phyloP scores from a whole-genome alignment of 2,797 vertebrate genomes.

The Kryptolebias ocellatus region DNA sequence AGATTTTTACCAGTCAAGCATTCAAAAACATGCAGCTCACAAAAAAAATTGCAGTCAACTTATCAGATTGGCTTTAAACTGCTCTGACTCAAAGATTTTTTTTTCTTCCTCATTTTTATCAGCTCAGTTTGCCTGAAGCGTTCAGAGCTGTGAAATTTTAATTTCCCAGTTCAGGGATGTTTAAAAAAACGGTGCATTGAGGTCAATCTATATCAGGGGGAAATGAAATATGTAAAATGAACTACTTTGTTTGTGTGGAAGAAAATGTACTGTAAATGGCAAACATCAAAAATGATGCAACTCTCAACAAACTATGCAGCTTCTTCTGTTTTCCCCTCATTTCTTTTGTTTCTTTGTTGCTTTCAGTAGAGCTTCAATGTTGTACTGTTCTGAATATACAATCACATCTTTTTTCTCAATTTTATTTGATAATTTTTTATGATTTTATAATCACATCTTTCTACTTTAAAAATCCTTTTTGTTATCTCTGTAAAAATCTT shows the following conservation, averaged over 20 bases:
- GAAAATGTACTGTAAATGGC: conserved; percentile 28
- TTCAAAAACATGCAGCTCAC: conserved; percentile 32
- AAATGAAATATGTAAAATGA: conserved; percentile 40
- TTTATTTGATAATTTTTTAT: background rate
- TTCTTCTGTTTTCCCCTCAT: background rate
- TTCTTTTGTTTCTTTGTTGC: background rate
- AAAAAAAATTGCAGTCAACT: conserved; percentile 49
- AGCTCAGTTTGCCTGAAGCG: conserved; percentile 22
- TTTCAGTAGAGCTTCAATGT: background rate
- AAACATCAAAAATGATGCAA: conserved; percentile 19
- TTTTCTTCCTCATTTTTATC: conserved; percentile 1
- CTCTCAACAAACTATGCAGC: conserved; percentile 5
- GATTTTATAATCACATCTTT: background rate
- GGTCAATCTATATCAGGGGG: conserved; percentile 27
- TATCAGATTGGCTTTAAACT: conserved; percentile 20
- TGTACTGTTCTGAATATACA: background rate
- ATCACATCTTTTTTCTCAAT: background rate
- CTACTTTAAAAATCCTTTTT: background rate
- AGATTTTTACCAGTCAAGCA: conserved; percentile 23
- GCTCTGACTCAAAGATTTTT: conserved; percentile 6
- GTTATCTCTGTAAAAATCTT: background rate
- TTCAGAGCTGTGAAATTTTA: conserved; percentile 27
- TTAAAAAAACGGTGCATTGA: conserved; percentile 29
- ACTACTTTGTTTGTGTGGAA: conserved; percentile 47
- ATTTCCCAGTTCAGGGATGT: conserved; percentile 45